Percentiles rank a stretch among this genome's conserved stretches.
Conservation (phyloP, 2,113 vertebrate genomes). For the Phyllopteryx taeniolatus region DNA sequence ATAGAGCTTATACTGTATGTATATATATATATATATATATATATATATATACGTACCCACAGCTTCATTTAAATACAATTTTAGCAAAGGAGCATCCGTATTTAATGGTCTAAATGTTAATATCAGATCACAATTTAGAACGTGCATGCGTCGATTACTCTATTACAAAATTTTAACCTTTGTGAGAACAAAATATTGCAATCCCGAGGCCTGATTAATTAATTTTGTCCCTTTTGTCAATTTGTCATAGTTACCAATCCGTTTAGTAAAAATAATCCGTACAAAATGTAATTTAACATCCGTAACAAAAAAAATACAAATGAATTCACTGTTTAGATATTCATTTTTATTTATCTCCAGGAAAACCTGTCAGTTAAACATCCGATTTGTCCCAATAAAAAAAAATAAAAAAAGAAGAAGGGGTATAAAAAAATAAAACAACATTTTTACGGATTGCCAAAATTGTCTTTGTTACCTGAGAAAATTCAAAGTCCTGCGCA, state of each 20-base stretch:
- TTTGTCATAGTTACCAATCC: not conserved
- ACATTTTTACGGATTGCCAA: constrained; percentile 2
- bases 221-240: not conserved
- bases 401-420: not conserved
- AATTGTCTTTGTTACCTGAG: constrained; percentile 68
- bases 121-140: not conserved
- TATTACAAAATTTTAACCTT: not conserved
- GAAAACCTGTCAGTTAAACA: constrained; percentile 66
- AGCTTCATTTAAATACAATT: not conserved
- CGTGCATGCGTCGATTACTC: not conserved
- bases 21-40: too few species aligned
- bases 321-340: constrained; percentile 55
- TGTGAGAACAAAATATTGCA: not conserved
- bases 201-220: not conserved
- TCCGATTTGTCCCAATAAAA: not conserved
- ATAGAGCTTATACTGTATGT: too few species aligned
- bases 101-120: not conserved
- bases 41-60: too few species aligned
- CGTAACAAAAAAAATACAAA: constrained; percentile 24
- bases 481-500: constrained; percentile 31
- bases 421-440: constrained; percentile 2
- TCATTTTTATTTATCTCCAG: constrained; percentile 69
- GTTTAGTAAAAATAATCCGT: not conserved
- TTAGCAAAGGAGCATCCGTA: not conserved
- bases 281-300: not conserved